Base-by-base conservation (phyloP, 2,113 vertebrate genomes). In the Piprites chloris region DNA sequence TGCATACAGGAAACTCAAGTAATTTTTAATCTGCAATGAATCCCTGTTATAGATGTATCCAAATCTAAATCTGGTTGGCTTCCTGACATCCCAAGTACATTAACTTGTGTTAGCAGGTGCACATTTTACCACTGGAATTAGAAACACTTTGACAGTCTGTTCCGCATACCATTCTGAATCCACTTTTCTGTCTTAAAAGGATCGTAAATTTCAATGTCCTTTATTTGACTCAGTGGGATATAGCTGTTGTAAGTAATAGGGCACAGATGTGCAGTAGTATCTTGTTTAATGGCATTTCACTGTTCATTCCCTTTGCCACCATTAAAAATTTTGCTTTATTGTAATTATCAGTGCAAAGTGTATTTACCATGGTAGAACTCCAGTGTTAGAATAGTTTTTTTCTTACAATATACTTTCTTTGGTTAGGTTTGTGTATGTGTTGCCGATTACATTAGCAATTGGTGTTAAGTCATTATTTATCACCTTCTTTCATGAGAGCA, bases 391-490 rank as follows among this genome's bases (percentile, higher is more conserved):
- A 72, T 98, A 98, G 98, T 86, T 94, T 87, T 91, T 97, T 97
- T 93, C 97, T 97, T 97, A 97, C 92, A 71, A 87, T 97, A 98
- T 96, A 90, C 97, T 98, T 98, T 97, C 92, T 98, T 98, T 97
- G 97, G 95, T 98, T 98, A 98, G 96, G 95, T 97, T 98, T 89
- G 98, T 98, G 97, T 98, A 98, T 96, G 98, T 98, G 97, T 98
- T 98, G 97, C 98, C 79, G 95, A 98, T 98, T 98, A 98, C 98
- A 97, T 98, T 98, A 98, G 98, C 97, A 97, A 94, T 98, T 95
- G 98, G 94, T 98, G 98, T 98, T 98, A 98, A 97, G 97, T 98
- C 98, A 98, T 98, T 98, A 98, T 98, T 98, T 98, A 98, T 98
- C 97, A 97, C 97, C 97, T 98, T 98, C 97, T 97, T 97, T 97